Percentiles rank a stretch among this genome's conserved stretches.
phyloP scores from a whole-genome alignment of 1,140 invertebrate species.

The Radopholus similis region DNA sequence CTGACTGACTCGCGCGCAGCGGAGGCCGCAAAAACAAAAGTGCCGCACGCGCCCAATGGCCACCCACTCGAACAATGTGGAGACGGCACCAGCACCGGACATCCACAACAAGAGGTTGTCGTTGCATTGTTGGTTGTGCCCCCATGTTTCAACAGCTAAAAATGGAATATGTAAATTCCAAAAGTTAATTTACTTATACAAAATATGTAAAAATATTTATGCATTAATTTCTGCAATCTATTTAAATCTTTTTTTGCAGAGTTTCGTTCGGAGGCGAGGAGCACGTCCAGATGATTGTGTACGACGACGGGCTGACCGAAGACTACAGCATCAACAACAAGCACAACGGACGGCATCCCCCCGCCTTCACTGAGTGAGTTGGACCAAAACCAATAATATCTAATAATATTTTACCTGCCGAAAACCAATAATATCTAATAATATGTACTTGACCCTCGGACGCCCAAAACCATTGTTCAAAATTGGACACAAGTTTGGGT shows the following conservation, averaged over 20 bases:
- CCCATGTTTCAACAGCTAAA: too few species aligned
- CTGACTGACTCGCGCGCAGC: background rate
- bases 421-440: too few species aligned
- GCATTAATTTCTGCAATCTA: background rate
- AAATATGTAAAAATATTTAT: too few species aligned
- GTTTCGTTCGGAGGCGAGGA: conserved; percentile 49
- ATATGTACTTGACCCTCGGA: too few species aligned
- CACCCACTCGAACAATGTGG: background rate
- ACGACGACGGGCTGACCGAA: conserved; percentile 36
- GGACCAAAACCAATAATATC: background rate
- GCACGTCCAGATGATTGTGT: conserved; percentile 49
- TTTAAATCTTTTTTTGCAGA: conserved; percentile 16
- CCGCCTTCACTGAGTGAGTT: conserved; percentile 24
- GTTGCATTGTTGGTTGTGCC: too few species aligned
- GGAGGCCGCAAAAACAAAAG: background rate
- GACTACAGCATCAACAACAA: conserved; percentile 17
- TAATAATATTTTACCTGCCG: background rate
- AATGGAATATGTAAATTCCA: too few species aligned
- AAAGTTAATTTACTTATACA: too few species aligned
- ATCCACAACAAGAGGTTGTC: background rate
- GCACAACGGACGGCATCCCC: conserved; percentile 9
- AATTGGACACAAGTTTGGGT: too few species aligned
- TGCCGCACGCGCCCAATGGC: background rate
- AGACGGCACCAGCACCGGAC: background rate
- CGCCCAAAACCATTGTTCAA: too few species aligned